phyloP scores from a whole-genome alignment of 2,888 invertebrate species.

The Caenorhabditis japonica region DNA sequence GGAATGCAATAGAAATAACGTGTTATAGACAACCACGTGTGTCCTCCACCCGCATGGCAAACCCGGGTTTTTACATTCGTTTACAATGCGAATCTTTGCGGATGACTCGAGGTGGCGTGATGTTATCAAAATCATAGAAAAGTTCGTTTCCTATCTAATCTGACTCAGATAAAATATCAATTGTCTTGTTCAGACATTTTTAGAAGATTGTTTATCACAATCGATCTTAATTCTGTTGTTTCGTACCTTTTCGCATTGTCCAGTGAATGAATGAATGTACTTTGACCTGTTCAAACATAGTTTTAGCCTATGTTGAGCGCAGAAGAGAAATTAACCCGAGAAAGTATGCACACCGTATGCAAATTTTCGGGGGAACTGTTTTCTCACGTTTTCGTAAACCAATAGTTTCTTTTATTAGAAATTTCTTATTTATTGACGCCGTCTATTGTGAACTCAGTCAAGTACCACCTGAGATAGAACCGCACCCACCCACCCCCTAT shows the following conservation, averaged over 20 bases:
- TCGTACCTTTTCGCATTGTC: too few species aligned
- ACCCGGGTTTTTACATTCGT: constrained; percentile 38
- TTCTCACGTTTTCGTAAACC: constrained; percentile 33
- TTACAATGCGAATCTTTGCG: constrained; percentile 23
- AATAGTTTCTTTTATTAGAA: constrained; percentile 31
- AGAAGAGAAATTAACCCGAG: constrained; percentile 13
- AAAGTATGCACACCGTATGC: constrained; percentile 15
- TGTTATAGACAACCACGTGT: constrained; percentile 47
- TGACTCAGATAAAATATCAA: too few species aligned
- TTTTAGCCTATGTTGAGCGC: constrained; percentile 28
- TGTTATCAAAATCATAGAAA: not conserved
- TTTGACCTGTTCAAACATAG: constrained; percentile 31
- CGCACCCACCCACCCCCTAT: constrained; percentile 9
- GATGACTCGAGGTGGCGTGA: constrained; percentile 38
- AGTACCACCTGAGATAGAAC: constrained; percentile 30
- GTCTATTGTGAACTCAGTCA: constrained; percentile 45
- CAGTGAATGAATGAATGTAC: too few species aligned
- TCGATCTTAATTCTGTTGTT: too few species aligned
- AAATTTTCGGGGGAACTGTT: constrained; percentile 31
- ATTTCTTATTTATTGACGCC: constrained; percentile 36
- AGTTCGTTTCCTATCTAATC: too few species aligned
- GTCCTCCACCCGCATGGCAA: constrained; percentile 11
- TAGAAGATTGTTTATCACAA: too few species aligned
- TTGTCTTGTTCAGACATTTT: too few species aligned
- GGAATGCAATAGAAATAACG: constrained; percentile 24